These are phyloP conservation scores for Elmis aenea DNA, from an alignment of 2,888 invertebrate genomes.

Conservation along the genomic window DNA sequence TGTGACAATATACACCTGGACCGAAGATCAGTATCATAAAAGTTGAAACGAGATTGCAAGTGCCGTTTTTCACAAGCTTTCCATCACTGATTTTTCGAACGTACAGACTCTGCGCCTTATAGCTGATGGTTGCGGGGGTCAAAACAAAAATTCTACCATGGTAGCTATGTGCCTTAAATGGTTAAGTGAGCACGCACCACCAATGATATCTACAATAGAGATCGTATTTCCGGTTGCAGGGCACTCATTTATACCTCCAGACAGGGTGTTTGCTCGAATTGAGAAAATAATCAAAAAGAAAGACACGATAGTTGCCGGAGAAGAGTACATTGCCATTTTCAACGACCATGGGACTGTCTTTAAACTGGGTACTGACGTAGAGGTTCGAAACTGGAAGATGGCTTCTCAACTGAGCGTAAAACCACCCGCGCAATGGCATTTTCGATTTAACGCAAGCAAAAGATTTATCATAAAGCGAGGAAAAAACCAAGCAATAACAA, in stretches of 20 bases:
- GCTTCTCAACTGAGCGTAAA: neutral
- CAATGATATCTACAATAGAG: constrained; percentile 18
- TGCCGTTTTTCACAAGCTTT: constrained; percentile 24
- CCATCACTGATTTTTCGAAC: constrained; percentile 7
- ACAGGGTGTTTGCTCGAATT: constrained; percentile 18
- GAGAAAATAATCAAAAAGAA: constrained; percentile 16
- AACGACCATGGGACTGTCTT: constrained; percentile 12
- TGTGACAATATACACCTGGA: constrained; percentile 28
- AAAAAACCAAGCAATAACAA: neutral
- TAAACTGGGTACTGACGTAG: constrained; percentile 10
- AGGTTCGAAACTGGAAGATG: constrained; percentile 16
- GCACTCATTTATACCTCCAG: constrained; percentile 7
- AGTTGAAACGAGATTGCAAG: constrained; percentile 34
- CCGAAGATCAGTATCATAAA: constrained; percentile 31
- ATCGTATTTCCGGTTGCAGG: constrained; percentile 19
- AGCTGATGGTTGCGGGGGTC: constrained; percentile 33
- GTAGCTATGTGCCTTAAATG: constrained; percentile 26
- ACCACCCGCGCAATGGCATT: too few relatives aligned
- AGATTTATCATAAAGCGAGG: neutral
- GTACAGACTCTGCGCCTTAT: constrained; percentile 25
- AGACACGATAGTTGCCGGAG: constrained; percentile 13
- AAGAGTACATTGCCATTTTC: constrained; percentile 14
- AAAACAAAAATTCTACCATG: constrained; percentile 32
- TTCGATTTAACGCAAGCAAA: neutral
- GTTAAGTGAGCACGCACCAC: constrained; percentile 21